Conservation (phyloP, 2,113 vertebrate genomes). For the Tympanuchus pallidicinctus region DNA sequence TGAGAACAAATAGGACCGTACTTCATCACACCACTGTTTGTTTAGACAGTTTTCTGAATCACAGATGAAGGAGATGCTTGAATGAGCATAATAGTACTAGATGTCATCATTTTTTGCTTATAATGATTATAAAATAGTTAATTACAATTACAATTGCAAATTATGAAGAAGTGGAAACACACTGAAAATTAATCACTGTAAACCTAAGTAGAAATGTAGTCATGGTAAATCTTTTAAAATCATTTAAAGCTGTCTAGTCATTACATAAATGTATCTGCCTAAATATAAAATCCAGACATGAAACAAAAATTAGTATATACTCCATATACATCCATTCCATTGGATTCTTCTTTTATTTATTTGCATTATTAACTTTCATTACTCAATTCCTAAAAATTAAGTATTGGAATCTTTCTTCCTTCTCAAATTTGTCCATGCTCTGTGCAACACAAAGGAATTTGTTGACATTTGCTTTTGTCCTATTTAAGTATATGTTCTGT, state of each 20-base stretch:
- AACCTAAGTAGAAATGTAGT: not conserved
- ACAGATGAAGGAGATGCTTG: not conserved
- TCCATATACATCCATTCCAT: not conserved
- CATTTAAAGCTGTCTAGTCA: not conserved
- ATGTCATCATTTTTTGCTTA: not conserved
- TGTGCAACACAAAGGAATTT: not conserved
- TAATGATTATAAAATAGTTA: not conserved
- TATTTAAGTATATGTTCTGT: not conserved
- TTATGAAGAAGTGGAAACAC: not conserved
- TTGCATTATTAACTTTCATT: not conserved
- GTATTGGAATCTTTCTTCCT: not conserved
- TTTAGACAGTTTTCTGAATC: not conserved
- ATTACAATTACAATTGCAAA: not conserved
- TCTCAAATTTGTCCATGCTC: not conserved
- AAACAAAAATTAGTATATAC: not conserved
- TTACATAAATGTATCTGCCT: not conserved
- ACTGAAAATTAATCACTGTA: not conserved
- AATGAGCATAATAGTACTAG: not conserved
- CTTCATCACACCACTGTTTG: not conserved
- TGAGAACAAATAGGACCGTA: not conserved
- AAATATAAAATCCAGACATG: not conserved
- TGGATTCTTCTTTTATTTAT: not conserved
- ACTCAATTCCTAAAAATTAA: not conserved
- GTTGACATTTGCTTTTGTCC: not conserved
- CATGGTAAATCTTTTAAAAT: not conserved